These are phyloP conservation scores for Desoria tigrina DNA, from an alignment of 2,888 invertebrate genomes.

Conservation along the genomic window DNA sequence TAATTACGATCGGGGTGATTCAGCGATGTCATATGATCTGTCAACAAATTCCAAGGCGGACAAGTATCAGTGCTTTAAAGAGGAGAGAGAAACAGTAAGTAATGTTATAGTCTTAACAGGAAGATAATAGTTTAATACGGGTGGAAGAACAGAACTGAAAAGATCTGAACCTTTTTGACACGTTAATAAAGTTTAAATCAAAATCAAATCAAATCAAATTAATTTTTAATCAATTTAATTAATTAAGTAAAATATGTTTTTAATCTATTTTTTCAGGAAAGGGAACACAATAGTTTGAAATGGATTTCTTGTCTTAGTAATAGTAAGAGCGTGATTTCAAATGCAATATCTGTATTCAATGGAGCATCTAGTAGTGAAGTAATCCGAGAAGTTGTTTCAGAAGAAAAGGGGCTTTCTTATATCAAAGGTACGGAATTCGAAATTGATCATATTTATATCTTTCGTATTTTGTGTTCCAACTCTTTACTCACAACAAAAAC, in stretches of 20 bases:
- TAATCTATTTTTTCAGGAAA: conserved; percentile 53
- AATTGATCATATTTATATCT: no score
- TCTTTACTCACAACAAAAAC: no score
- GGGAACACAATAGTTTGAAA: conserved; percentile 57
- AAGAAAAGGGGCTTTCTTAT: conserved; percentile 62
- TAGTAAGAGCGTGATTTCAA: conserved; percentile 61
- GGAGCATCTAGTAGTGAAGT: conserved; percentile 61
- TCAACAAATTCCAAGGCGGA: conserved; percentile 23
- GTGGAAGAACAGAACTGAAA: conserved; percentile 1
- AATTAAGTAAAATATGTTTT: no score
- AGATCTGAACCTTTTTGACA: no score
- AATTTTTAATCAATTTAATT: no score
- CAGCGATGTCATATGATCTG: no score
- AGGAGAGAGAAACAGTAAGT: conserved; percentile 48
- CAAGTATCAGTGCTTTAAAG: conserved; percentile 50
- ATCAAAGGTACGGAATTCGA: conserved; percentile 61
- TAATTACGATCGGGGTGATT: no score
- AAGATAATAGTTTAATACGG: background rate
- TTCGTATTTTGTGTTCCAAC: no score
- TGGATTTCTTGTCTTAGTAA: conserved; percentile 61
- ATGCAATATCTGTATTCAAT: conserved; percentile 62
- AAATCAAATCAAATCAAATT: no score
- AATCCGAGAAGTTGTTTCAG: conserved; percentile 62
- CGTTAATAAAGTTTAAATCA: no score
- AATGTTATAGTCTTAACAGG: background rate